Evolutionary conservation across 92 coral and sea anemone species (phyloP).

Genomic region (Palythoa grandis): DNA sequence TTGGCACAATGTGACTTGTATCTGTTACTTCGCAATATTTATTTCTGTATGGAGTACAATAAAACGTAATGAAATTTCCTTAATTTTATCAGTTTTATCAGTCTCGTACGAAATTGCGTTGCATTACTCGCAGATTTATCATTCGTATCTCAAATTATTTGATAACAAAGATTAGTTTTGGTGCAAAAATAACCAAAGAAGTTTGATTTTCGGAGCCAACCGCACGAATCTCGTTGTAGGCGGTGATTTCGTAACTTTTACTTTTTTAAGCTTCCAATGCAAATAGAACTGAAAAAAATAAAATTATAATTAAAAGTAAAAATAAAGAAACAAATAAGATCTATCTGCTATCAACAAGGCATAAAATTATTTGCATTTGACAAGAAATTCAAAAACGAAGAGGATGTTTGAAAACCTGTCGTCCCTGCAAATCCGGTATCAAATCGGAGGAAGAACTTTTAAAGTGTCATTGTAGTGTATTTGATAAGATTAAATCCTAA

Average conservation of each 20-base stretch:
- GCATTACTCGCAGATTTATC: too few species aligned
- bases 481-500: not conserved
- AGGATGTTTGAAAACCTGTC: not conserved
- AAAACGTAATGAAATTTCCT: too few species aligned
- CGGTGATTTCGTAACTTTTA: not conserved
- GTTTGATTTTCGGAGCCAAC: too few species aligned
- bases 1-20: too few species aligned
- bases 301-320: not conserved
- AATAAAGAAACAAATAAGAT: not conserved
- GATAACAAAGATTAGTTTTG: too few species aligned
- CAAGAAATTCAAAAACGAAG: not conserved
- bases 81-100: too few species aligned
- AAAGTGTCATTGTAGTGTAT: slow-evolving; percentile 7
- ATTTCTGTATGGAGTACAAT: too few species aligned
- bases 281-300: not conserved
- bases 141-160: too few species aligned
- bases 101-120: too few species aligned
- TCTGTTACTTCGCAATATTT: too few species aligned
- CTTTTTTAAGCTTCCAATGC: not conserved
- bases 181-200: too few species aligned
- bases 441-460: slow-evolving; percentile 1
- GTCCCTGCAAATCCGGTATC: not conserved
- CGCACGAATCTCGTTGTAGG: too few species aligned
- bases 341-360: not conserved
- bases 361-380: not conserved